Percentiles rank a stretch among this genome's conserved stretches.
phyloP scores from a whole-genome alignment of 2,797 vertebrate genomes.

The Leuciscus waleckii region DNA sequence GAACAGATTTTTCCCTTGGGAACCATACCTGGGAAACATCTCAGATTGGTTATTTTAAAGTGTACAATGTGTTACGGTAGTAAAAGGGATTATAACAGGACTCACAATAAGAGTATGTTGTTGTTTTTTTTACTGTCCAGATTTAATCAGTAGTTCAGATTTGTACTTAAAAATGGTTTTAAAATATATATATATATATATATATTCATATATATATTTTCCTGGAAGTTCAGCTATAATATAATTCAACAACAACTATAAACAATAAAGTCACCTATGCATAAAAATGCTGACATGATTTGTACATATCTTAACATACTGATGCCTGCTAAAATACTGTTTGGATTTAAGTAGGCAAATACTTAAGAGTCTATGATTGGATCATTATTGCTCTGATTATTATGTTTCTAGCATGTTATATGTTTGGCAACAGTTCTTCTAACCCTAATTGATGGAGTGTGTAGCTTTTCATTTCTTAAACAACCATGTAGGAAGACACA shows the following conservation, averaged over 20 bases:
- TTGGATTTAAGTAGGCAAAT: too few species aligned
- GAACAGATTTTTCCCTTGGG: not conserved
- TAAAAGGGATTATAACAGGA: not conserved
- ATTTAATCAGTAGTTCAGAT: not conserved
- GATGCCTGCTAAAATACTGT: not conserved
- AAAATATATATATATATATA: too few species aligned
- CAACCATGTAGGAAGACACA: too few species aligned
- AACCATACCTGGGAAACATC: not conserved
- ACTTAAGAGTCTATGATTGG: too few species aligned
- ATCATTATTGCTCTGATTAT: too few species aligned
- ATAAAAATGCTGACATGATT: not conserved
- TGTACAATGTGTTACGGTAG: not conserved
- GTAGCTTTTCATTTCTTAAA: too few species aligned
- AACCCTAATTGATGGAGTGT: too few species aligned
- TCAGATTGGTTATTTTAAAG: not conserved
- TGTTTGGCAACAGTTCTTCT: too few species aligned
- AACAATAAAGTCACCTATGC: not conserved
- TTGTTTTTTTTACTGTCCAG: not conserved
- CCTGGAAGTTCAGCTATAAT: not conserved
- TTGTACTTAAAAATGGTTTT: not conserved
- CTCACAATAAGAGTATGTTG: not conserved
- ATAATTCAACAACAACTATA: not conserved
- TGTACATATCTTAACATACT: not conserved
- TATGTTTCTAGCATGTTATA: too few species aligned
- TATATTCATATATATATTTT: too few species aligned